Evolutionary conservation across 2,888 invertebrate species (phyloP), one percentile per base, ranked within the genome.

Genomic region (Oegoconia quadripuncta): DNA sequence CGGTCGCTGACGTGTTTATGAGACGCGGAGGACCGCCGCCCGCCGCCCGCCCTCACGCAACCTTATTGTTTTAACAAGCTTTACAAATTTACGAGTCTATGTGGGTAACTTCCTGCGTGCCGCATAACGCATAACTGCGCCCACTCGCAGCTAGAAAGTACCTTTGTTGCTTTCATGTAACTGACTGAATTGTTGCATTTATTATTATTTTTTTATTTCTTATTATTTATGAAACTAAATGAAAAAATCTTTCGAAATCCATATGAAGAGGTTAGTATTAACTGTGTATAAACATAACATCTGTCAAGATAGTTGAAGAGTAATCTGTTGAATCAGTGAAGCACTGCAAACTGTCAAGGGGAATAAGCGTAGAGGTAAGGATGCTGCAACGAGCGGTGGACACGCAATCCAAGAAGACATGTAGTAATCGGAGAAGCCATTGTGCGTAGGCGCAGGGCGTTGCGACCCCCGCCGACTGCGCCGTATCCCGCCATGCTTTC

Each of bases 341-440:
- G 74, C 70, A 61, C 74, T 66, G 73, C 70, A 80, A 72, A 75
- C 72, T 82, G 77, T 77, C 78, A 75, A 74, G 80, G 74, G 72
- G 66, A 68, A 78, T 80, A 75, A 74, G 67, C 53, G 66, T 73
- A 67, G 59, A 63, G 49, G 64, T 51, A 61, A 63, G 64, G 66
- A 65, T 52, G 60, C 49, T 63, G 64, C 59, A 53, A 41, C 52
- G 59, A 55, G 61, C 63, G 64, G 47, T 50, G 65, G 36, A 72
- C 77, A 75, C 70, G 74, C 72, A 72, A 84, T 81, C 76, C 74
- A 78, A 71, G 80, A 77, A 82, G 81, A 84, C 74, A 69, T 70
- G 74, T 52, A 68, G 86, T 86, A 87, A 87, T 58, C 78, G 73
- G 84, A 87, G 84, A 77, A 72, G 77, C 74, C 67, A 86, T 87